Base-by-base conservation (phyloP, 2,888 invertebrate genomes). In the Schizotus pectinicornis region DNA sequence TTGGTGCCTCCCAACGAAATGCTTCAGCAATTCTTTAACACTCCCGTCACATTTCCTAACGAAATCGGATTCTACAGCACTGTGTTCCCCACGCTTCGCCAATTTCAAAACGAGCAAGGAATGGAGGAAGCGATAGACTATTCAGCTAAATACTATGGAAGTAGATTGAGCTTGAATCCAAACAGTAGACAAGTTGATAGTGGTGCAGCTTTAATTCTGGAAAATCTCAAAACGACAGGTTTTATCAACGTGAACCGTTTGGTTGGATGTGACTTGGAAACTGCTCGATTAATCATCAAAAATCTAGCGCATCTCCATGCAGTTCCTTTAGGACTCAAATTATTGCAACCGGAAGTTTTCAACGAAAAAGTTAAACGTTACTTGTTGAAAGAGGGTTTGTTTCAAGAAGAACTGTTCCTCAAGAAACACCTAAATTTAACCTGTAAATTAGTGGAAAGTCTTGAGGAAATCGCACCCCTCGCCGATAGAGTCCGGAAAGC, bases 141-240 rank as follows among this genome's bases (percentile, higher is more conserved):
- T 22, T 52, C 45, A 7, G 45, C 60, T 9, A 56, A 53, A 36
- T 62, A 56, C 55, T 58, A 53, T 51, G 72, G 67, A 22, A 74
- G 75, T 36, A 59, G 68, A 41, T 55, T 64, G 22, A 71, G 64
- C 60, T 61, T 70, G 42, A 42, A 61, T 49, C 50, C 63, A 7
- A 46, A 42, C n/a, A 56, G 47, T 33, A 64, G 61, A 3, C 69
- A 68, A n/a, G 80, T 84, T 1, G 83, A 84, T 61, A 76, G 81
- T 0, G 75, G 85, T 60, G 83, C 84, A 0, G 79, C 82, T 0
- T 73, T 85, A 14, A 59, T 85, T 1, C 69, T 84, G 68, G 84
- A 85, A 60, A 84, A 85, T 69, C 64, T 85, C 6, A 81, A 80
- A 53, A 51, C 63, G 0, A 62, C 69, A 1, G 82, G 81, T 7